Conservation (phyloP, 2,797 vertebrate genomes). For the Melanotaenia trifasciata region DNA sequence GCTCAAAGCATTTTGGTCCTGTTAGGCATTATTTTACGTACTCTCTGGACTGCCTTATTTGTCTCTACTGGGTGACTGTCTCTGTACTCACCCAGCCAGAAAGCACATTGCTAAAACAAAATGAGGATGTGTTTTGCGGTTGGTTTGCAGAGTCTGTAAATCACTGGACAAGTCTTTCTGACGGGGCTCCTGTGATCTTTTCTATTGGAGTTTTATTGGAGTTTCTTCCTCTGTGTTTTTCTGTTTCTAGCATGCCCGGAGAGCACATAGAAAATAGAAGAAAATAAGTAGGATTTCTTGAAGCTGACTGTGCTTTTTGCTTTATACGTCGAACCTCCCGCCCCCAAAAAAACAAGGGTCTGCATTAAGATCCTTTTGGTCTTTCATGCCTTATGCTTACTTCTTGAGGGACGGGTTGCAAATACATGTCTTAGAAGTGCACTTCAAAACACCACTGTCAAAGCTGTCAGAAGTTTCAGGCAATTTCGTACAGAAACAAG, state of each 20-base stretch:
- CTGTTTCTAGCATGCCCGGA: constrained; percentile 35
- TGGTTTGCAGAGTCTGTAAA: constrained; percentile 40
- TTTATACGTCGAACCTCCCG: constrained; percentile 40
- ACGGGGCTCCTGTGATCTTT: constrained; percentile 57
- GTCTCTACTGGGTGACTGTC: constrained; percentile 38
- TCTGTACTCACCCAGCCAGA: constrained; percentile 41
- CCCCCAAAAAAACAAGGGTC: constrained; percentile 33
- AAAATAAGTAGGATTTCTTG: constrained; percentile 42
- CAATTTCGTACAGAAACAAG: background rate
- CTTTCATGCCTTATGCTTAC: constrained; percentile 30
- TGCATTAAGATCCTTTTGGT: constrained; percentile 23
- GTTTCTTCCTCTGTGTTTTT: constrained; percentile 42
- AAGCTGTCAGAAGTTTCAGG: constrained; percentile 1
- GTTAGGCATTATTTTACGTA: constrained; percentile 40
- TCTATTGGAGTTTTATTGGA: constrained; percentile 38
- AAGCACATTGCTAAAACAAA: constrained; percentile 53
- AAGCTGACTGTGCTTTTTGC: constrained; percentile 26
- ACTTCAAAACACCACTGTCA: constrained; percentile 16
- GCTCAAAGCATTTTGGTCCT: constrained; percentile 18
- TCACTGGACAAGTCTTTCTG: constrained; percentile 57
- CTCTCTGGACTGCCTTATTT: constrained; percentile 30
- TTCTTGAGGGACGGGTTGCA: constrained; percentile 35
- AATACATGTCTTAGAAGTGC: constrained; percentile 14
- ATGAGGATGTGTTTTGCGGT: constrained; percentile 46
- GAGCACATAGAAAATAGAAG: constrained; percentile 37